phyloP scores from a whole-genome alignment of 2,797 vertebrate species.

The Kryptopterus vitreolus region DNA sequence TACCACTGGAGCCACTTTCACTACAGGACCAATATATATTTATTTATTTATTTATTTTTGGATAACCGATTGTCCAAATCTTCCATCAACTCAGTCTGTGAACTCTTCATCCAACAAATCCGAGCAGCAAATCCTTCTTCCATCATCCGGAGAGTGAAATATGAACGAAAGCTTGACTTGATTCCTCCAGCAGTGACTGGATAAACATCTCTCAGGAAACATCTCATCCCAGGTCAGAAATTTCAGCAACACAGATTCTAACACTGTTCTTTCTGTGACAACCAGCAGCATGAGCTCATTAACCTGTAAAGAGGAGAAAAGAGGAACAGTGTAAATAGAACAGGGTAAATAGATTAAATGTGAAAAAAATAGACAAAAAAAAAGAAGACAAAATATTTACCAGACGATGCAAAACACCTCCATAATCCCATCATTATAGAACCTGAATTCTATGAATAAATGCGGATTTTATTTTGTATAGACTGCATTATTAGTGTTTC shows the following conservation, averaged over 20 bases:
- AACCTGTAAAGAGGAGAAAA: constrained; percentile 17
- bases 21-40: not conserved
- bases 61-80: not conserved
- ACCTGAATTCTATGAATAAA: not conserved
- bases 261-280: constrained; percentile 17
- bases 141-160: not conserved
- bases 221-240: not conserved
- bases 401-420: not conserved
- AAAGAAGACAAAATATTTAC: not conserved
- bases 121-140: not conserved
- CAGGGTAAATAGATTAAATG: not conserved
- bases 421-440: not conserved
- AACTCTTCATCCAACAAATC: not conserved
- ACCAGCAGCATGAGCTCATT: constrained; percentile 42
- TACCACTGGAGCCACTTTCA: not conserved
- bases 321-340: not conserved
- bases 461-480: not conserved
- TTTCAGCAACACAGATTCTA: constrained; percentile 43
- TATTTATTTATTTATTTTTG: not conserved
- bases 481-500: too few species aligned
- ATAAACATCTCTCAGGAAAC: constrained; percentile 32
- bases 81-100: not conserved
- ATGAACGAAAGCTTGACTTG: not conserved
- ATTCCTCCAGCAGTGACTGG: not conserved
- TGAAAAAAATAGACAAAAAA: not conserved